Base-by-base conservation (phyloP, 2,797 vertebrate genomes). In the Antennarius maculatus region DNA sequence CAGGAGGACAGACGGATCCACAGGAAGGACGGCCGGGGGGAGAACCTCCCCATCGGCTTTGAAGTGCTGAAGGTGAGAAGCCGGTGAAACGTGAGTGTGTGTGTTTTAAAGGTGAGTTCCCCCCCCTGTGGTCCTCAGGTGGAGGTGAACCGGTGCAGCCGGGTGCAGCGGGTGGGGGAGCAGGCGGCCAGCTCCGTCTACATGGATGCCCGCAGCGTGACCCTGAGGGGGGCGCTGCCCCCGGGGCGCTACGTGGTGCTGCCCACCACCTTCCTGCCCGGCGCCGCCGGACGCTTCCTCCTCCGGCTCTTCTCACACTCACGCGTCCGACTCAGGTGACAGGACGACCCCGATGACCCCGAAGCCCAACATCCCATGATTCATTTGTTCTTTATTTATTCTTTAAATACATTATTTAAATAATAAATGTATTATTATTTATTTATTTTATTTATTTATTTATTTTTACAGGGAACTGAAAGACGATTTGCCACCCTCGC, bases 1-100 rank as follows among this genome's bases (percentile, higher is more conserved):
- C 94, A 95, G 85, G 92, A 95, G 69, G 95, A 95, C 86, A 83
- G 88, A 67, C 92, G 95, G 79, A 87, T 91, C 16, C 74, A 77
- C 29, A 89, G 92, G 54, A 94, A 82, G 49, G 89, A 93, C 1
- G 93, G 94, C 58, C 82, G 78, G 31, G 94, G 94, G 41, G 91
- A 93, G 41, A 95, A 95, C 70, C 86, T 95, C 53, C 92, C 94
- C 0, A 94, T 95, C 0, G 95, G 95, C 31, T 95, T 95, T 46
- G 94, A 95, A 77, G 91, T 95, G 49, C 84, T 94, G 41, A 92
- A 87, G 91, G 95, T 95, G 73, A 89, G 87, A 13, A 2, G 2
- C 8, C 1, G 0, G 41, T 8, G 31, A 5, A 27, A 39, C 7
- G 7, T 8, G 8, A 51, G 4, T 18, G 14, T 14, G 0, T 0